Evolutionary conservation across 2,888 invertebrate species (phyloP), one percentile per base, ranked within the genome.

Genomic region (Willowsia nigromaculata): DNA sequence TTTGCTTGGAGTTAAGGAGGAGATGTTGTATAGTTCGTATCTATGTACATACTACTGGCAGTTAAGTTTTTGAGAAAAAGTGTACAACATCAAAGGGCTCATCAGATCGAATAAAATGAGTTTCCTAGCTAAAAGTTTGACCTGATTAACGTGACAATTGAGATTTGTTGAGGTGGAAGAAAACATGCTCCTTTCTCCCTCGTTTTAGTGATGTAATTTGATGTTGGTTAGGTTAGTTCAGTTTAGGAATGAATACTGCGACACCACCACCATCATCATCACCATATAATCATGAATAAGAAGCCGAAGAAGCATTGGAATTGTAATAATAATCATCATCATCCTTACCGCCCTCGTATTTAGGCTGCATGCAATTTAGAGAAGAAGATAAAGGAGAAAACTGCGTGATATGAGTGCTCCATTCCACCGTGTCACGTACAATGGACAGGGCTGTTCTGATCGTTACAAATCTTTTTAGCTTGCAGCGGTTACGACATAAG

Each of bases 121-220:
- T 90, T 90, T 87, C 40, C 30, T 71, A 76, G 78, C 62, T 78
- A 65, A 85, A 85, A 86, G 59, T 78, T 74, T 91, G 90, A 91
- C 90, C 89, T 91, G 85, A 90, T 91, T 91, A 91, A 88, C 82
- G 62, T 88, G 90, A 81, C 85, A 90, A 90, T 90, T 88, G 87
- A 85, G 83, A 91, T 88, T 90, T 91, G 85, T 83, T 80, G 89
- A 90, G 86, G 87, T 87, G 86, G 90, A 87, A 78, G 53, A 65
- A 74, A 85, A 76, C 62, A 62, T 59, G 74, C 65, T 65, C 25
- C 74, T 56, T 84, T 62, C 43, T 15, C 43, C 33, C 18, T 53
- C 27, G 6, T 81, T 18, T n/a, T 56, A 37, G 30, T 30, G 13
- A 74, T 80, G 80, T 18, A 27, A 56, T 37, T 37, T 56, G n/a